phyloP scores from a whole-genome alignment of 1,140 invertebrate species.

The Neoseiulus cucumeris region DNA sequence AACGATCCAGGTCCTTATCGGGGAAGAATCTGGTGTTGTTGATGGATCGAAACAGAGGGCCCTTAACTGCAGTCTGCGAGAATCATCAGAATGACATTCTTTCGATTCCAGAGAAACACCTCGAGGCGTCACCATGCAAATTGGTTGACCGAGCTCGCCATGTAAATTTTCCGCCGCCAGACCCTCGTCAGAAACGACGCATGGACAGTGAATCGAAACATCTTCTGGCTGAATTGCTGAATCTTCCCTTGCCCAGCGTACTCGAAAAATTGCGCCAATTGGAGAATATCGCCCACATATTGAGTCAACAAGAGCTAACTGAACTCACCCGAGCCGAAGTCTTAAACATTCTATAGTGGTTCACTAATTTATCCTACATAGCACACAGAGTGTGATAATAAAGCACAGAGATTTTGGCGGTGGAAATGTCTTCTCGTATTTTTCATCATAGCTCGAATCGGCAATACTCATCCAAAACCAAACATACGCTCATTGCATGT shows the following conservation, averaged over 20 bases:
- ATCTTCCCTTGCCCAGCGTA: background rate
- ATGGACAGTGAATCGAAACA: background rate
- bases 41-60: too few species aligned
- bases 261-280: constrained; percentile 6
- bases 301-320: background rate
- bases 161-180: background rate
- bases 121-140: background rate
- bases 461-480: too few species aligned
- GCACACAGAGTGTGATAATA: too few species aligned
- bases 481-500: too few species aligned
- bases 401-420: too few species aligned
- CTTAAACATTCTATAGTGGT: background rate
- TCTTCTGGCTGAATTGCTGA: background rate
- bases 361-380: too few species aligned
- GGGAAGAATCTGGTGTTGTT: too few species aligned
- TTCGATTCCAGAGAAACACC: background rate
- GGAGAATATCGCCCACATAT: background rate
- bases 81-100: background rate
- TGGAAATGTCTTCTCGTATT: too few species aligned
- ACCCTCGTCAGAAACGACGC: background rate
- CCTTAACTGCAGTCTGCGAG: too few species aligned
- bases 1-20: too few species aligned
- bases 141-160: background rate
- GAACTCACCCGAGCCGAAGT: background rate
- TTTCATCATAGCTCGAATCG: too few species aligned